phyloP scores from a whole-genome alignment of 2,113 vertebrate species.

The zebrafish (Danio rerio) region DNA sequence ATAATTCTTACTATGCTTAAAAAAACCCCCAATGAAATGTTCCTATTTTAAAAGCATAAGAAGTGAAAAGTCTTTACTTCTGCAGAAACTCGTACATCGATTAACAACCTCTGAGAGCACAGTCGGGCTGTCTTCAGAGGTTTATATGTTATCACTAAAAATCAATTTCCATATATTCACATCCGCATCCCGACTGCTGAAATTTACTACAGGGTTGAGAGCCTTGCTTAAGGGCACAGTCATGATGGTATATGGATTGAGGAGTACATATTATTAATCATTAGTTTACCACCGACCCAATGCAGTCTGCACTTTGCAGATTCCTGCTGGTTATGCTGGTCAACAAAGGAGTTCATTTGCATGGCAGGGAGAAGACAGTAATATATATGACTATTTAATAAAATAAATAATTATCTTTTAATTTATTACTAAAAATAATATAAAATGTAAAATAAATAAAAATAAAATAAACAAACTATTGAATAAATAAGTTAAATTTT shows the following conservation, averaged over 20 bases:
- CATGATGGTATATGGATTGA: not conserved
- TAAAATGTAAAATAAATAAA: too few species aligned
- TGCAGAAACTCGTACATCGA: not conserved
- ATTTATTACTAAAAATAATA: too few species aligned
- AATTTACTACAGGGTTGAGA: not conserved
- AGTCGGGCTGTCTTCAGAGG: not conserved
- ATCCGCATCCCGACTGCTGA: not conserved
- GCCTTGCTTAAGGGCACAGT: conserved; percentile 15
- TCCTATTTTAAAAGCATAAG: not conserved
- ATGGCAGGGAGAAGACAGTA: not conserved
- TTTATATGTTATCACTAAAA: conserved; percentile 26
- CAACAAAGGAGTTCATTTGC: not conserved
- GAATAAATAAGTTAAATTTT: too few species aligned
- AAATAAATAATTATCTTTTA: too few species aligned
- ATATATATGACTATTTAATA: too few species aligned
- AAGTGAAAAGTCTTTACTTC: not conserved
- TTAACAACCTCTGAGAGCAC: conserved; percentile 8
- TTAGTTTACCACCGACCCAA: not conserved
- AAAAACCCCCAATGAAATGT: not conserved
- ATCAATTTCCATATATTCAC: conserved; percentile 1
- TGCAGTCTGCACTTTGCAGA: not conserved
- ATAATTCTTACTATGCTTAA: not conserved
- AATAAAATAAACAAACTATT: too few species aligned
- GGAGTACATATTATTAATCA: not conserved
- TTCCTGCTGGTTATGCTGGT: not conserved